phyloP scores from a whole-genome alignment of 2,797 vertebrate genomes.

The Cirrhinus molitorella region DNA sequence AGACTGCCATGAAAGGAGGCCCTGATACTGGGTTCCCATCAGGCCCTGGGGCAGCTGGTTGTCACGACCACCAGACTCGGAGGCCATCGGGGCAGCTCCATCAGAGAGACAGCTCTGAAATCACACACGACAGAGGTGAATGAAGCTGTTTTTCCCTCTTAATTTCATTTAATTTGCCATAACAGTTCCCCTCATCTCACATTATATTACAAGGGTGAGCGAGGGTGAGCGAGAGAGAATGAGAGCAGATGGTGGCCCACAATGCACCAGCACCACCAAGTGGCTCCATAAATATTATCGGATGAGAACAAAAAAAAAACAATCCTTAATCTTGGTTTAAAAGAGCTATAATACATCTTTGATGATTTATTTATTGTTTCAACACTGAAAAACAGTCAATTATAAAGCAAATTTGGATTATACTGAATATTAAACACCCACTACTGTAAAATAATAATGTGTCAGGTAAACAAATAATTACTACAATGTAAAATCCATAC shows the following conservation, averaged over 20 bases:
- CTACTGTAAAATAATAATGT: background rate
- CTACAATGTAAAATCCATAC: background rate
- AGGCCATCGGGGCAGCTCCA: constrained; percentile 71
- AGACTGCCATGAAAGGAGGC: constrained; percentile 29
- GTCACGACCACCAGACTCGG: constrained; percentile 74
- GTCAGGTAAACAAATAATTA: background rate
- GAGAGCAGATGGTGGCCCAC: constrained; percentile 54
- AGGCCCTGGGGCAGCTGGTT: constrained; percentile 68
- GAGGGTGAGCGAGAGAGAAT: constrained; percentile 33
- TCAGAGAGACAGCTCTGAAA: constrained; percentile 77
- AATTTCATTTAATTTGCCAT: constrained; percentile 84
- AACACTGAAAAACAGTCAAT: background rate
- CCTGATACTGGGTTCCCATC: constrained; percentile 59
- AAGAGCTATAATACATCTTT: background rate
- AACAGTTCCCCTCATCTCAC: constrained; percentile 78
- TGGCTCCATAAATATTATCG: constrained; percentile 61
- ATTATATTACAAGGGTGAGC: constrained; percentile 71
- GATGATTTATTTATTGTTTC: background rate
- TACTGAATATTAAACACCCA: background rate
- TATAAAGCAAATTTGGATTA: background rate
- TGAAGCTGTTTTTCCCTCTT: constrained; percentile 79
- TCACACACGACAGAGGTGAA: constrained; percentile 80
- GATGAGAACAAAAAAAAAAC: background rate
- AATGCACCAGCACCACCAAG: constrained; percentile 81
- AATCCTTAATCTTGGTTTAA: background rate